phyloP scores from a whole-genome alignment of 1,140 invertebrate genomes.

The Bombus consobrinus region DNA sequence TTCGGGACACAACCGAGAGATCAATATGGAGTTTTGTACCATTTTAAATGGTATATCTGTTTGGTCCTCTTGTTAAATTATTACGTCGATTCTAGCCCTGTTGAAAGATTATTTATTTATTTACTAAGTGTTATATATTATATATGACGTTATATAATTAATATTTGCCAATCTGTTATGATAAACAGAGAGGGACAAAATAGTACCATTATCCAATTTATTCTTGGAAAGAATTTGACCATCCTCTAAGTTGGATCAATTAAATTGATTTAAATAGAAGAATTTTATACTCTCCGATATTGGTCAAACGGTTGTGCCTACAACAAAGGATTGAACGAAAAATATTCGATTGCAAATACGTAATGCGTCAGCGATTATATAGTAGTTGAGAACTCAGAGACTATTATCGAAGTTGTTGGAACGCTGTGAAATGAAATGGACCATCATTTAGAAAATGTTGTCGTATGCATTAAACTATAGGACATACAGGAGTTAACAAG shows the following conservation, averaged over 20 bases:
- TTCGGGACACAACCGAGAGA: constrained; percentile 43
- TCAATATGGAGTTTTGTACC: background rate
- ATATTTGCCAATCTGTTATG: background rate
- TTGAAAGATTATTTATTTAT: constrained; percentile 34
- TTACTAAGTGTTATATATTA: constrained; percentile 38
- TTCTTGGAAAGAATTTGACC: background rate
- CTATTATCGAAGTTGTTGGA: constrained; percentile 68
- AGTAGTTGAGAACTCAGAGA: constrained; percentile 70
- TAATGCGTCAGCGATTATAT: constrained; percentile 63
- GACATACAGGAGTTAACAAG: constrained; percentile 27
- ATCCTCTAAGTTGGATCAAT: background rate
- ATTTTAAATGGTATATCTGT: background rate
- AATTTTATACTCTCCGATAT: constrained; percentile 15
- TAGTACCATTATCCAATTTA: too few relatives aligned
- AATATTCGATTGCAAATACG: constrained; percentile 55
- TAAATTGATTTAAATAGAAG: background rate
- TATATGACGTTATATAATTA: constrained; percentile 27
- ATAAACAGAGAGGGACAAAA: background rate
- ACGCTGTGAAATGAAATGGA: constrained; percentile 74
- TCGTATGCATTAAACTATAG: constrained; percentile 55
- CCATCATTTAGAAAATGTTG: constrained; percentile 69
- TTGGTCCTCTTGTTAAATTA: background rate
- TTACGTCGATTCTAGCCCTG: background rate
- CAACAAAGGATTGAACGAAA: constrained; percentile 45
- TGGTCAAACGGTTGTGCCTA: constrained; percentile 58